Evolutionary conservation across 2,797 vertebrate species (phyloP), one percentile per base, ranked within the genome.

Genomic region (Scomberomorus guttatus): DNA sequence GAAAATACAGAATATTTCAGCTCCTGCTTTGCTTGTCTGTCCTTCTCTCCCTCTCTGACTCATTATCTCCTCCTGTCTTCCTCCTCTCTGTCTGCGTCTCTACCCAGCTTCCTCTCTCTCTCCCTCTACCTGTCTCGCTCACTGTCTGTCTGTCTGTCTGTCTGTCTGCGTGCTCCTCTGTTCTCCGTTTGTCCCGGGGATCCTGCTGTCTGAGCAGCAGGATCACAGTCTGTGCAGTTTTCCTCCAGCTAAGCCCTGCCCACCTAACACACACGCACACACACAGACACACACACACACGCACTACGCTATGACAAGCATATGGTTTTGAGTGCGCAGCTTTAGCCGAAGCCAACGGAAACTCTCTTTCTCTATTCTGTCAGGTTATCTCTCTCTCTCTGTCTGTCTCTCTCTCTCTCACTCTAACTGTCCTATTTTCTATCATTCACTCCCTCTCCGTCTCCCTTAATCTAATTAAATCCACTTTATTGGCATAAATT

Each of bases 231-330:
- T 76, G 81, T 89, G 84, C 81, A 92, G 89, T 84, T 87, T 82
- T 92, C 86, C 91, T 90, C 90, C 92, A 94, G 90, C 91, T 89
- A 93, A 93, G 87, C 91, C 90, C 93, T 94, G 90, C 93, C 93
- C 88, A 92, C 92, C 91, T 87, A 90, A 85, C 79, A 86, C 80
- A 89, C 81, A 86, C 75, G 82, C 83, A 66, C 63, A 71, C 72
- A 63, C 72, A 56, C 72, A 55, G 52, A 51, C 67, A 64, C 74
- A 56, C 86, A 84, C 78, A 82, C 77, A 81, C 83, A 11, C 78
- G 82, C 85, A 92, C 87, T 89, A 75, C 59, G 20, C 86, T 90
- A 81, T 83, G 87, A 91, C 89, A 87, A 89, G 87, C 92, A 93
- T 91, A 90, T 93, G 92, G 88, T 92, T 93, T 91, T 81, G 79